Evolutionary conservation across 2,888 invertebrate species (phyloP).

Genomic region (Gortyna flavago): DNA sequence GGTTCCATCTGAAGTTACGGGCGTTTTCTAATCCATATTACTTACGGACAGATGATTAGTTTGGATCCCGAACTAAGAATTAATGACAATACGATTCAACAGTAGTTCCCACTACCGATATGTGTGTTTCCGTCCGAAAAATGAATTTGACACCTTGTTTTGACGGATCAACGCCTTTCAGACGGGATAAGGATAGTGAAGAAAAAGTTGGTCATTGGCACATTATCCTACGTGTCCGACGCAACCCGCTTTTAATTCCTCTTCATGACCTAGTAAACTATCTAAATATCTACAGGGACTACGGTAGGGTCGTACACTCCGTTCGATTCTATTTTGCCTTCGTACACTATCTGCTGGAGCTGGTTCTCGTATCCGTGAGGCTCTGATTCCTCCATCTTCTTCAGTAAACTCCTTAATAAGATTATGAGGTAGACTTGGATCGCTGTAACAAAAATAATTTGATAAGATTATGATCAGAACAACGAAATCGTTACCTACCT

Average conservation of each 20-base stretch:
- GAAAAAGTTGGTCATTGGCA: too few species aligned
- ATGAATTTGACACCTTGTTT: too few species aligned
- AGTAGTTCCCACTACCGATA: too few species aligned
- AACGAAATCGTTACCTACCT: neutral
- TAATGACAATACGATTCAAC: too few species aligned
- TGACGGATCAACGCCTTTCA: too few species aligned
- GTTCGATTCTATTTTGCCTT: constrained; percentile 72
- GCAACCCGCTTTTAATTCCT: constrained; percentile 1
- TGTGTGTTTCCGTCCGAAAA: too few species aligned
- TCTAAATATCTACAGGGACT: constrained; percentile 58
- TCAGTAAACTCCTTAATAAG: constrained; percentile 78
- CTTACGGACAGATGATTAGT: too few species aligned
- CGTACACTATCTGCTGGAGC: constrained; percentile 79
- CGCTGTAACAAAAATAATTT: constrained; percentile 69
- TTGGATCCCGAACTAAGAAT: too few species aligned
- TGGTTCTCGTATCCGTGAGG: constrained; percentile 79
- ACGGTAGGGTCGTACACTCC: constrained; percentile 70
- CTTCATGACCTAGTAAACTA: neutral
- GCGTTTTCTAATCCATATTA: too few species aligned
- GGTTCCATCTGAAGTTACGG: too few species aligned
- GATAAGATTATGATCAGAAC: neutral
- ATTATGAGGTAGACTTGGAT: constrained; percentile 79
- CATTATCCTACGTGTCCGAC: neutral
- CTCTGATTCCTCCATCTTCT: constrained; percentile 74
- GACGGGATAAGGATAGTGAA: neutral